Evolutionary conservation across 92 coral and sea anemone genomes (phyloP), one percentile per base, ranked within the genome.

Genomic region (Isaurus tuberculatus): DNA sequence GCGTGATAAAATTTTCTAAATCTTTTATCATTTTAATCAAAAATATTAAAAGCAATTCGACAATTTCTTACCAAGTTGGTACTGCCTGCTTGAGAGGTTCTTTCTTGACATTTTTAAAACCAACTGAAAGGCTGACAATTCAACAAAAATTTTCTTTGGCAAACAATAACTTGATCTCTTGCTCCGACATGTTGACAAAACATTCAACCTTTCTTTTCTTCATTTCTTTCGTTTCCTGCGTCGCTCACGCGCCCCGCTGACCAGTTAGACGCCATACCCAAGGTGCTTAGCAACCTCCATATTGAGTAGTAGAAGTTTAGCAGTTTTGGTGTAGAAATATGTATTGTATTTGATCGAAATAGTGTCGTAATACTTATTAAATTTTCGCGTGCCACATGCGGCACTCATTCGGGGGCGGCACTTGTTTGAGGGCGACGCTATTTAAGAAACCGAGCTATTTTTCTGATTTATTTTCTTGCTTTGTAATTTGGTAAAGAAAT

Each of bases 261-360:
- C 82, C 82, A 77, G 82, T 58, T 77, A 77, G 70, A 77, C 82
- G 82, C 82, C 82, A 58, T 77, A 17, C 43, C 69, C 69, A 34
- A 61, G 67, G 51, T 33, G 82, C 82, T 32, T 77, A 32, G 82
- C 82, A 77, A 77, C 82, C 65, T 65, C 33, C 8, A 17, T n/a
- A 0, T 14, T 14, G 57, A 49, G 3, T 49, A 14, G 19, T 9
- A 10, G 4, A 49, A 49, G 15, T 8, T 40, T 22, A n/a, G 19
- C 55, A 11, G 14, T 20, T 70, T 5, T 64, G 3, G 36, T 19
- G 0, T 17, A 32, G 8, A 40, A 34, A n/a, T n/a, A n/a, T n/a
- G n/a, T n/a, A n/a, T n/a, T n/a, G n/a, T n/a, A n/a, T n/a, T n/a
- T n/a, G n/a, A n/a, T n/a, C n/a, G n/a, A n/a, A n/a, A n/a, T n/a